These are phyloP conservation scores for Cassiopea xamachana DNA, from an alignment of 30 jellyfish, hydroid and myxozoan genomes.

Conservation along the genomic window DNA sequence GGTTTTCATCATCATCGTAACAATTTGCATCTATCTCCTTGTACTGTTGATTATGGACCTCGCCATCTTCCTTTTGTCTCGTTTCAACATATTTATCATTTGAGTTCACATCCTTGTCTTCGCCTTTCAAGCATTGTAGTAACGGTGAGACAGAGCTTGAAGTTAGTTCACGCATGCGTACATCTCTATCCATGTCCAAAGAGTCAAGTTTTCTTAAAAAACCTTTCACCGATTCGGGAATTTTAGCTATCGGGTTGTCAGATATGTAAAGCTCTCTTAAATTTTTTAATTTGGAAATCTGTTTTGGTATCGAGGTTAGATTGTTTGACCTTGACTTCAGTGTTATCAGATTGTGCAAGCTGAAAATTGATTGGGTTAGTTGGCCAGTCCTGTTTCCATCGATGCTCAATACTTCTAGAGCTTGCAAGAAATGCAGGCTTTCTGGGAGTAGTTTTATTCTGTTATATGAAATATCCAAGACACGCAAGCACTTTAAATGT, in stretches of 20 bases:
- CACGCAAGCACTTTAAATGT: slow-evolving; percentile 39
- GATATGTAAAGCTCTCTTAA: slow-evolving; percentile 42
- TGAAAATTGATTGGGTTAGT: slow-evolving; percentile 17
- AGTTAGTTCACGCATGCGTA: slow-evolving; percentile 5
- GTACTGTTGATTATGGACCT: not conserved
- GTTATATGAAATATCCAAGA: slow-evolving; percentile 55
- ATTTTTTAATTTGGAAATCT: slow-evolving; percentile 40
- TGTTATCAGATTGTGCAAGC: slow-evolving; percentile 28
- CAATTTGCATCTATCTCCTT: slow-evolving; percentile 2
- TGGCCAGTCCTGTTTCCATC: slow-evolving; percentile 53
- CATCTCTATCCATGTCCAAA: slow-evolving; percentile 31
- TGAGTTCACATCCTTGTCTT: not conserved
- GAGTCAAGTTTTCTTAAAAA: slow-evolving; percentile 29
- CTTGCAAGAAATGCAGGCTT: slow-evolving; percentile 43
- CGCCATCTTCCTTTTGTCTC: not conserved
- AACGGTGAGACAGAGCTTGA: slow-evolving; percentile 20
- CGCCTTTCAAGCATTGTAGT: slow-evolving; percentile 35
- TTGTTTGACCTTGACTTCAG: slow-evolving; percentile 31
- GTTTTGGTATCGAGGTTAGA: slow-evolving; percentile 41
- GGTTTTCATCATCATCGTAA: slow-evolving; percentile 46
- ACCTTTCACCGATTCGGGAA: slow-evolving; percentile 39
- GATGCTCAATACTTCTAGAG: slow-evolving; percentile 16
- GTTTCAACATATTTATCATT: slow-evolving; percentile 3
- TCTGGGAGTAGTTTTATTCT: slow-evolving; percentile 63
- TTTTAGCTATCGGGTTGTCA: slow-evolving; percentile 30